These are phyloP conservation scores for Sesia bembeciformis DNA, from an alignment of 2,888 invertebrate species.

Conservation along the genomic window DNA sequence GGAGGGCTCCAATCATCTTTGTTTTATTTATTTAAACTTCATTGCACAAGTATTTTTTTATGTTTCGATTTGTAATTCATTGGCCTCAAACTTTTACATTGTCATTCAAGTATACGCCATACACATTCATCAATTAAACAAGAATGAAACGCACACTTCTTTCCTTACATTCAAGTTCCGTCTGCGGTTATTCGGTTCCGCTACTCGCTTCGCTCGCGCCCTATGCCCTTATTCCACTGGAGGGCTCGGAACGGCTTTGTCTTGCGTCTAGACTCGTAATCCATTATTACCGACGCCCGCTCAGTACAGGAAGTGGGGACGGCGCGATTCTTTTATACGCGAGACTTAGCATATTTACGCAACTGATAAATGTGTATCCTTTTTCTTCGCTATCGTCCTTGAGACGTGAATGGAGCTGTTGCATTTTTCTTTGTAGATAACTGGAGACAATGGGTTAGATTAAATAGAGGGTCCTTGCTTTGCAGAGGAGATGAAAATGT, in stretches of 20 bases:
- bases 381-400: constrained; percentile 50
- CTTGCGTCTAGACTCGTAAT: constrained; percentile 67
- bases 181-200: background rate
- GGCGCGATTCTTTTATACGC: constrained; percentile 43
- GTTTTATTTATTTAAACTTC: no score
- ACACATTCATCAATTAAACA: no score
- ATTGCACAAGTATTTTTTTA: no score
- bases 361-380: constrained; percentile 58
- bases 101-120: no score
- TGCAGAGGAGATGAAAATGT: background rate
- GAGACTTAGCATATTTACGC: constrained; percentile 62
- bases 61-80: no score
- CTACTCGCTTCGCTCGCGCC: constrained; percentile 15
- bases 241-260: constrained; percentile 61
- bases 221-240: constrained; percentile 14
- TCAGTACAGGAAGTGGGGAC: constrained; percentile 33
- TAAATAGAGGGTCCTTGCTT: background rate
- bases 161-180: background rate
- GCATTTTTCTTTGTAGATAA: constrained; percentile 54
- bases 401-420: constrained; percentile 48
- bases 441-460: constrained; percentile 13
- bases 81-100: no score
- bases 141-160: no score
- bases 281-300: constrained; percentile 61
- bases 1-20: no score